These are phyloP conservation scores for Elysia chlorotica DNA, from an alignment of 1,140 invertebrate species.

Conservation along the genomic window DNA sequence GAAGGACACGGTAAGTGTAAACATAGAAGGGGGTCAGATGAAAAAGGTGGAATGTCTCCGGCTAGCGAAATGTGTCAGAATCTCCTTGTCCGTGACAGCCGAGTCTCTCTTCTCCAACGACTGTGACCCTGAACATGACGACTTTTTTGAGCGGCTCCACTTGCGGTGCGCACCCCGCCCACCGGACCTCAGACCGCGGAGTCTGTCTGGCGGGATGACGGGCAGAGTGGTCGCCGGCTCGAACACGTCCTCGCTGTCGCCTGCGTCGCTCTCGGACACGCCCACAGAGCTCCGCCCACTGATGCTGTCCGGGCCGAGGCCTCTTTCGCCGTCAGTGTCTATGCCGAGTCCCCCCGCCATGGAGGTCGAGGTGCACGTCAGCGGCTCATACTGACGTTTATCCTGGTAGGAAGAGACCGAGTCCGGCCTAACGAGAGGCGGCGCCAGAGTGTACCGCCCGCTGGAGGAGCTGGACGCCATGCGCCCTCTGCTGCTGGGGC, in stretches of 20 bases:
- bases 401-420: too few species aligned
- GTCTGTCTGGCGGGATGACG: background rate
- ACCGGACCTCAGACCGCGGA: background rate
- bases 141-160: constrained; percentile 16
- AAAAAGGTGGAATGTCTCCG: constrained; percentile 35
- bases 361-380: constrained; percentile 13
- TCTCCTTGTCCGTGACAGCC: constrained; percentile 31
- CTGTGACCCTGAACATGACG: constrained; percentile 7
- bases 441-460: constrained; percentile 5
- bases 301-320: background rate
- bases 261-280: constrained; percentile 23
- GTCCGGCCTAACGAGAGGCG: too few species aligned
- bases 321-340: too few species aligned
- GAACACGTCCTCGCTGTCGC: constrained; percentile 16
- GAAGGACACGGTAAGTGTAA: too few species aligned
- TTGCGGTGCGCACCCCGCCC: constrained; percentile 1
- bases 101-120: constrained; percentile 23
- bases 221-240: background rate
- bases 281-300: constrained; percentile 19
- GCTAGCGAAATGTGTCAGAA: constrained; percentile 31
- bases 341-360: background rate
- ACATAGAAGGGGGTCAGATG: constrained; percentile 25
- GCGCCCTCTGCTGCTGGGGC: background rate
- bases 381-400: constrained; percentile 16
- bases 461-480: background rate